phyloP scores from a whole-genome alignment of 2,113 vertebrate genomes.

The Sitta europaea region DNA sequence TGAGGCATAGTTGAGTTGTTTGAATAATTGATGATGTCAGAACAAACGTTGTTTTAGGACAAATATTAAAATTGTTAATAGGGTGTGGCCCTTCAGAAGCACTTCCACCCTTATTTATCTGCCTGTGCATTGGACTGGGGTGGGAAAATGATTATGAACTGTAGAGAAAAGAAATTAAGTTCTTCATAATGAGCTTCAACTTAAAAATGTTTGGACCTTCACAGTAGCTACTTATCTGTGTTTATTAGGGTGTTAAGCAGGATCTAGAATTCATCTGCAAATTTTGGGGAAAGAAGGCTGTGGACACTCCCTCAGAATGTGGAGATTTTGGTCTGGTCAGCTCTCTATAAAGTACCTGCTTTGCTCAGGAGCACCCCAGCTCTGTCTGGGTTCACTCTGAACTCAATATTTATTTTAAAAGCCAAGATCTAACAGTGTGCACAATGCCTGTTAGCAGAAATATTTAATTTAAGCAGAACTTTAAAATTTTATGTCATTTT shows the following conservation, averaged over 20 bases:
- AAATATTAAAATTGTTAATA: neutral
- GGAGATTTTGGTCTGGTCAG: neutral
- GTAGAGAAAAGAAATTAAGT: neutral
- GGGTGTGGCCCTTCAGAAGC: neutral
- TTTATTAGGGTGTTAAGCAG: neutral
- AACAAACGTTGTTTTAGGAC: neutral
- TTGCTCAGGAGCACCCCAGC: neutral
- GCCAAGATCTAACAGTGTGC: neutral
- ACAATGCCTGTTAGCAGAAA: neutral
- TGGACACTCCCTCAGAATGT: accelerated
- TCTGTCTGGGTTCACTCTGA: neutral
- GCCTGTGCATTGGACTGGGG: neutral
- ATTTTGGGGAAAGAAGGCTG: neutral
- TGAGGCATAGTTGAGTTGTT: neutral
- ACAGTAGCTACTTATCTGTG: accelerated
- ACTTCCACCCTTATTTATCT: neutral
- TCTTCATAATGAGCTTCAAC: neutral
- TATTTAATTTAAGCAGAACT: neutral
- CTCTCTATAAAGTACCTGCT: neutral
- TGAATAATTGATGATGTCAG: neutral
- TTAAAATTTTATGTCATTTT: neutral
- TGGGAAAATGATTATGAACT: neutral
- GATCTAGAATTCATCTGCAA: neutral
- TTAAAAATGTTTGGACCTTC: neutral
- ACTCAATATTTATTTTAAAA: neutral